Evolutionary conservation across 2,797 vertebrate genomes (phyloP), one percentile per base, ranked within the genome.

Genomic region (Pangasius larnaudii): DNA sequence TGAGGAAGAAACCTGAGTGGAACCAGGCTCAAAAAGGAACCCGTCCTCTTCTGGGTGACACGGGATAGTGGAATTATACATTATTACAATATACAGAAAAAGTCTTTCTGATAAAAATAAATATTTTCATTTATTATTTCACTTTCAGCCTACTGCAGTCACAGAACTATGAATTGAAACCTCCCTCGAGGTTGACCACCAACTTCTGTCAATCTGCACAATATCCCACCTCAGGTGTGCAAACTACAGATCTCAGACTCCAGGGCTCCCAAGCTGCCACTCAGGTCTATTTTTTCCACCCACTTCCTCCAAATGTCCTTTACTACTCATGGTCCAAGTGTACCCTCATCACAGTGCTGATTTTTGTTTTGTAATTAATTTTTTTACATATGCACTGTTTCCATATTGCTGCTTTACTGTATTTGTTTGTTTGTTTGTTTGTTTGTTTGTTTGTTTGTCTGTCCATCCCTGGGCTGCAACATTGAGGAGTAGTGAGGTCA

Each of bases 101-200:
- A 42, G 9, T 8, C 14, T 4, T 74, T 14, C 79, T 67, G 71
- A 71, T 78, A 24, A 53, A 72, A 85, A 86, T 81, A 87, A 56
- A 87, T 85, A 85, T 88, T 87, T 87, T 24, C 5, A 58, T 80
- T 85, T 51, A 7, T 30, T 74, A 42, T 42, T 24, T 14, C 5
- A 33, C 16, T 83, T 84, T 85, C 58, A 33, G 18, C 39, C 18
- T 42, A 72, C 84, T 78, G 24, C 67, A 87, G 85, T 77, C 27
- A 42, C 51, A 77, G 71, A 49, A 39, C 39, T 86, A 18, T 84
- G 39, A 87, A 87, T 13, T 49, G 24, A 75, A 75, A 79, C 2
- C 49, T 79, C 77, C 30, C n/a, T 33, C 11, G 61, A 74, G 82
- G 56, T 63, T 81, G 74, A 74, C 65, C 65, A 56, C 69, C 56